Evolutionary conservation across 2,888 invertebrate species (phyloP), one percentile per base, ranked within the genome.

Genomic region (Cabera pusaria): DNA sequence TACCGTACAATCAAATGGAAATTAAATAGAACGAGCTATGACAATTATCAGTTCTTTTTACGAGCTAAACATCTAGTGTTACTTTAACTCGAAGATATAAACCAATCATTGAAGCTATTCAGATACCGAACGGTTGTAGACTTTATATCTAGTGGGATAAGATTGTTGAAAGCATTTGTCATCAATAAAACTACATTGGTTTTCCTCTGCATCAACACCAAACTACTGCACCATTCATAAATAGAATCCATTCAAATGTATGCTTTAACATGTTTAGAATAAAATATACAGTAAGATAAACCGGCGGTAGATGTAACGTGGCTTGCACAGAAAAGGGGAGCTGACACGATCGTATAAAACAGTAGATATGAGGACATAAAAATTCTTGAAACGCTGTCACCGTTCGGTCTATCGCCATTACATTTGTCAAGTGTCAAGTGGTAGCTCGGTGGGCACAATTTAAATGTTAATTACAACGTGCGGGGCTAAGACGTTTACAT

Each of bases 401-500:
- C 71, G 68, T 64, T 69, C 73, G 72, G 74, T 69, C 73, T 77
- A 78, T 77, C 75, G 79, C 76, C 82, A 83, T 85, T 78, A 86
- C 85, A 86, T 87, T 86, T 84, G 86, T 87, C 87, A 86, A 83
- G 76, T 84, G 87, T 86, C 86, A 81, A 71, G 57, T 72, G 64
- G 82, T 75, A 75, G 77, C 84, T 80, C 71, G 71, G 75, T 75
- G 77, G 71, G 73, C 70, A 79, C 85, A 71, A 84, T 86, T 86
- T 86, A 83, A 82, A 87, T 87, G 86, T 80, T 86, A 87, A 87
- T 87, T 86, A 82, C 76, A 76, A 78, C 72, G 78, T 70, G 74
- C 64, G 63, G 59, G 61, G 23, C 27, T 26, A 17, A 38, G 41
- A 27, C 41, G 26, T 14, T 29, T 12, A 57, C 61, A 55, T 62